These are phyloP conservation scores for Cheilinus undulatus DNA, from an alignment of 2,113 vertebrate genomes.

Conservation along the genomic window DNA sequence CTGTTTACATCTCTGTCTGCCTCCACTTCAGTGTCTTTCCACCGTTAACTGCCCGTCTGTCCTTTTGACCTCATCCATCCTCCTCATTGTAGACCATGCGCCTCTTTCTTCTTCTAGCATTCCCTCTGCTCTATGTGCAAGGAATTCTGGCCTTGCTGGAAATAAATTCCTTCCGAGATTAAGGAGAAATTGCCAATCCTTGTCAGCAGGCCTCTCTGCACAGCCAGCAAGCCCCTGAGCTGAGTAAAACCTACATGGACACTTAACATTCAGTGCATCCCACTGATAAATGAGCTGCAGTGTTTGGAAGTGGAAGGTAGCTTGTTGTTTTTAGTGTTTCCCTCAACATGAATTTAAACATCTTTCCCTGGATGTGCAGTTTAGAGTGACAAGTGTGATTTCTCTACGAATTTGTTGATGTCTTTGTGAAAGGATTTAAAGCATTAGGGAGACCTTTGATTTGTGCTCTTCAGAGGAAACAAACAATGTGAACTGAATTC, in stretches of 20 bases:
- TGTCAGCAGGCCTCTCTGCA: constrained; percentile 48
- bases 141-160: constrained; percentile 32
- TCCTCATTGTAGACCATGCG: no score
- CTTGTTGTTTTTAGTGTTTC: not conserved
- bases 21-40: not conserved
- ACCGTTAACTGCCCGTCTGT: constrained; percentile 1
- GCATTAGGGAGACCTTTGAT: not conserved
- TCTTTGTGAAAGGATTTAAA: not conserved
- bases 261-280: constrained; percentile 44
- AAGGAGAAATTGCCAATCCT: constrained; percentile 62
- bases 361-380: not conserved
- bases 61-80: not conserved
- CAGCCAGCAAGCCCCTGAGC: constrained; percentile 21
- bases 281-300: constrained; percentile 27
- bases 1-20: constrained; percentile 6
- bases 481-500: not conserved
- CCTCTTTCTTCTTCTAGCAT: no score
- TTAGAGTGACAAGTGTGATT: not conserved
- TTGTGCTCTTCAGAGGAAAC: not conserved
- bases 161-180: constrained; percentile 79
- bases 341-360: not conserved
- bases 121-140: constrained; percentile 32
- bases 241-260: constrained; percentile 27
- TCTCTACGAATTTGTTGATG: not conserved
- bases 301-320: constrained; percentile 8